These are phyloP conservation scores for Caenorhabditis japonica DNA, from an alignment of 2,888 invertebrate genomes.

Conservation along the genomic window DNA sequence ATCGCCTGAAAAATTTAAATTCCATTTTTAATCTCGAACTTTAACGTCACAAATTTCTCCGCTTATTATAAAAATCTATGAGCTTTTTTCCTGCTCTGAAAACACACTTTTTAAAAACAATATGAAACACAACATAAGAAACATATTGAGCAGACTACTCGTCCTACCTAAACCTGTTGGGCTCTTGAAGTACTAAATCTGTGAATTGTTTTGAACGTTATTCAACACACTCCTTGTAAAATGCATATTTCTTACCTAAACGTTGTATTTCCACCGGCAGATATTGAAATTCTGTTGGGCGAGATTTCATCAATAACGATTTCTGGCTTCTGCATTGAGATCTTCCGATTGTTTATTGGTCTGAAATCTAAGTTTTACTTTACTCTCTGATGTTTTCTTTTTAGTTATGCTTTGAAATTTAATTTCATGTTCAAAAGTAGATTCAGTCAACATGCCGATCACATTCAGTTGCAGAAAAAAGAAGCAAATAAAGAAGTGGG, in stretches of 20 bases:
- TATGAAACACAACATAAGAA: constrained; percentile 3
- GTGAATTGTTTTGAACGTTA: constrained; percentile 15
- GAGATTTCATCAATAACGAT: constrained; percentile 76
- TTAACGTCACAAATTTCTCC: no score
- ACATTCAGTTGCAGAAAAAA: constrained; percentile 13
- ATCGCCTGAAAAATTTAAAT: constrained; percentile 60
- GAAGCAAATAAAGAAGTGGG: constrained; percentile 6
- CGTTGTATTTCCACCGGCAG: constrained; percentile 74
- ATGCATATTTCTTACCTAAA: constrained; percentile 60
- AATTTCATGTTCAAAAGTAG: constrained; percentile 7
- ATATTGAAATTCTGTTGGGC: constrained; percentile 70
- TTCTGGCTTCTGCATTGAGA: constrained; percentile 73
- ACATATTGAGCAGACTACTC: constrained; percentile 5
- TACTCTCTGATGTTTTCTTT: neutral
- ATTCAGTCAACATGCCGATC: constrained; percentile 34
- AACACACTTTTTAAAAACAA: constrained; percentile 19
- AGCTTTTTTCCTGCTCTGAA: neutral
- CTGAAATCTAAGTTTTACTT: constrained; percentile 45
- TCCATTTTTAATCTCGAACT: no score
- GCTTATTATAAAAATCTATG: neutral
- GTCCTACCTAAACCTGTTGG: constrained; percentile 43
- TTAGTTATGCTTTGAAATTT: neutral
- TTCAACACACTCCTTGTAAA: neutral
- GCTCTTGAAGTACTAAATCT: constrained; percentile 46
- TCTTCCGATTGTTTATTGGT: constrained; percentile 64